These are phyloP conservation scores for Megaptera novaeangliae DNA, from an alignment of 2,113 vertebrate species.

Conservation along the genomic window DNA sequence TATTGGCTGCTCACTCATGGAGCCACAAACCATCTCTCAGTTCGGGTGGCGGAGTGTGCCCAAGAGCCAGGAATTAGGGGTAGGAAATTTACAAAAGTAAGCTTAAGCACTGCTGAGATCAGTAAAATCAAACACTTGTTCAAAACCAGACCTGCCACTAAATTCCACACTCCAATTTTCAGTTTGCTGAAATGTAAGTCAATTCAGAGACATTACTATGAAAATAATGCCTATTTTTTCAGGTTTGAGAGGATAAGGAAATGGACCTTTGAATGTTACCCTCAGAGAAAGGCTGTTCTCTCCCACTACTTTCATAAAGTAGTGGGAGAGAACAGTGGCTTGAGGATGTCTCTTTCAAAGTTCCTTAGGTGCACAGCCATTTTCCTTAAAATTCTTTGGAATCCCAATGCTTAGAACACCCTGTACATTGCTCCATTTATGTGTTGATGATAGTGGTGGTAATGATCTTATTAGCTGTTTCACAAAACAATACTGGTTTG, in stretches of 20 bases:
- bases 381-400: background rate
- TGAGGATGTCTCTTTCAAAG: background rate
- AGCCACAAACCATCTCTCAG: background rate
- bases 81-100: background rate
- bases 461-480: background rate
- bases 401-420: background rate
- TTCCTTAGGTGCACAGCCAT: background rate
- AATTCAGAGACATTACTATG: background rate
- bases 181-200: background rate
- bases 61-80: background rate
- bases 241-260: background rate
- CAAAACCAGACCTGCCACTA: background rate
- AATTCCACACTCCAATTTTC: background rate
- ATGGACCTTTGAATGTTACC: background rate
- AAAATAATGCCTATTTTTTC: background rate
- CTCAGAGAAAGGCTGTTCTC: background rate
- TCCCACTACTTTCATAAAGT: background rate
- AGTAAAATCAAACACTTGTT: background rate
- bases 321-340: background rate
- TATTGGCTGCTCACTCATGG: background rate
- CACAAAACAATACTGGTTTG: background rate
- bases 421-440: background rate
- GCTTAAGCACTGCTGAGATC: background rate
- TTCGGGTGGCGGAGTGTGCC: rapidly evolving
- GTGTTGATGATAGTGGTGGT: background rate